Base-by-base conservation (phyloP, 1,140 invertebrate species). In the Ostrea denselamellosa region DNA sequence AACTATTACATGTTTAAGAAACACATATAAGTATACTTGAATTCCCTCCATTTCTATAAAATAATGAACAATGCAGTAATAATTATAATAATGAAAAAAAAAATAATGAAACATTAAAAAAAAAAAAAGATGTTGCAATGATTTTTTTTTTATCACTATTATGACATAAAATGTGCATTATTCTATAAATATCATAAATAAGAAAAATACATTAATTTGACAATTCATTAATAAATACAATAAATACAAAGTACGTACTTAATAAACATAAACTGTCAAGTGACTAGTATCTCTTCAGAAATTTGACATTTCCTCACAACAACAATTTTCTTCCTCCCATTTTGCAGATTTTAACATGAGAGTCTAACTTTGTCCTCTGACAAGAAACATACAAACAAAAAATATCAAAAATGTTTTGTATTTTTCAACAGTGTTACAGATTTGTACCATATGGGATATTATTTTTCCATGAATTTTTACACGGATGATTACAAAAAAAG, bases 221-320 rank as follows among this genome's bases (percentile, higher is more conserved):
- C 22, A 28, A 34, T 25, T 77, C 68, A 77, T 77, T 12, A 77
- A 77, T 77, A 77, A 77, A 77, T 77, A 77, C 68, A 77, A 77
- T 34, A 77, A 77, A 34, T 77, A 77, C 25, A 77, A 8, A 34
- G 3, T 77, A 77, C 34, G 68, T 77, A 77, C 68, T 14, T n/a
- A n/a, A n/a, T n/a, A 34, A 9, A 77, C 25, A 77, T 10, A 17
- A 77, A 77, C n/a, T 77, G 68, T 34, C 68, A 77, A 10, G 9
- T 77, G 68, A 77, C 68, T 77, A 77, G 68, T 77, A 77, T 34
- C 28, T 34, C 34, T 44, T 62, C 58, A 62, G 17, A 62, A n/a
- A 62, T 62, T 17, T 62, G 58, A 62, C 58, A 62, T 62, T 62
- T 62, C n/a, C 58, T 62, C 58, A 62, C 58, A 62, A 62, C n/a